Base-by-base conservation (phyloP, 2,113 vertebrate species). In the Melozone crissalis region DNA sequence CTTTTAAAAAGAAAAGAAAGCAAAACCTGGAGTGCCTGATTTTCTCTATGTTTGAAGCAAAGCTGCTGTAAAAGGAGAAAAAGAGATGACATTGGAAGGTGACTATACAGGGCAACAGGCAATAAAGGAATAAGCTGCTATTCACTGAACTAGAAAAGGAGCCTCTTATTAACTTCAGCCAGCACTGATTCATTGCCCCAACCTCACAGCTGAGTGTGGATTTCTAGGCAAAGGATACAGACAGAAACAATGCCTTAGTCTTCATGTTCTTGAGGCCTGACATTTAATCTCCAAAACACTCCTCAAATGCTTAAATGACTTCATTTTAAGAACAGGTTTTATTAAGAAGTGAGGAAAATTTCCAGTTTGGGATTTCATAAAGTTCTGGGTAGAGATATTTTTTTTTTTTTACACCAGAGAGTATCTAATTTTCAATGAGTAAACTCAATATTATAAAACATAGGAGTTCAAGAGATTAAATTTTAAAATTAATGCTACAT, bases 401-500 rank as follows among this genome's bases (percentile, higher is more conserved):
- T 43, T 81, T 78, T 97, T 76, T 77, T 41, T 96, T 92, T n/a
- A 57, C 15, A 52, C 52, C 21, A 79, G 86, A 80, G n/a, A 77
- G 61, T 84, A 73, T 76, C 30, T 94, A 90, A 90, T 96, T 97
- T 97, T 95, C 58, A 80, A 31, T n/a, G 51, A 76, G 35, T 90
- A 97, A 96, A 94, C 28, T 74, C 43, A 44, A 26, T 84, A 83
- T 96, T 91, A 84, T 79, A 63, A 83, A 89, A 77, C 63, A 81
- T 28, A 16, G 0, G 4, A 80, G 31, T 95, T 93, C 65, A 86
- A 93, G 51, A 95, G 49, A 86, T 87, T 94, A 94, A 81, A 92
- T 88, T 93, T 90, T 84, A 95, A 96, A 94, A 96, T 89, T 94
- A 84, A 94, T 57, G 39, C 85, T 96, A 57, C 86, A 55, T 61